A percentile compares a stretch with the other conserved stretches of the same genome.
Conservation (phyloP, 2,888 invertebrate genomes). For the Andrena hattorfiana region DNA sequence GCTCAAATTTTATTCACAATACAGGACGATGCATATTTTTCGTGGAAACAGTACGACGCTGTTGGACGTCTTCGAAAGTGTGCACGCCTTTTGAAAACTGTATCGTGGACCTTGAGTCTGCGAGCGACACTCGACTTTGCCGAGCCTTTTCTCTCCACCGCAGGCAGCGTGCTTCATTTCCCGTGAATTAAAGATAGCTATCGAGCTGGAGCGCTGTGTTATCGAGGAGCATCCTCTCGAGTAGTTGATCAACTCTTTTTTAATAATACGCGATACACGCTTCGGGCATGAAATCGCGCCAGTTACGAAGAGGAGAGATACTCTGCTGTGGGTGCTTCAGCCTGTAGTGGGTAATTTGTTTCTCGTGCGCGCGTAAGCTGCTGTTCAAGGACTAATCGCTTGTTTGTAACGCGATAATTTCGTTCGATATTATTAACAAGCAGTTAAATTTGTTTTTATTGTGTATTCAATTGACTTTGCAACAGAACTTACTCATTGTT, state of each 20-base stretch:
- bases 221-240: conserved; percentile 55
- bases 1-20: neutral
- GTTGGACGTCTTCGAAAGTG: neutral
- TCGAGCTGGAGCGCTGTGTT: conserved; percentile 57
- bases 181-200: conserved; percentile 59
- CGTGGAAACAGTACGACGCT: neutral
- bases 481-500: too few relatives aligned
- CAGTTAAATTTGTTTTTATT: too few relatives aligned
- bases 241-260: conserved; percentile 55
- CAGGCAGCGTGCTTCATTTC: conserved; percentile 24
- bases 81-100: conserved; percentile 50
- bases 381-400: conserved; percentile 1
- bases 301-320: conserved; percentile 12
- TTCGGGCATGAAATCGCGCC: neutral
- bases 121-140: conserved; percentile 51
- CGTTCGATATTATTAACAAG: too few relatives aligned
- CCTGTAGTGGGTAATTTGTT: conserved; percentile 7
- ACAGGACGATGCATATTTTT: neutral
- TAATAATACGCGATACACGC: conserved; percentile 45
- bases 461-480: too few relatives aligned
- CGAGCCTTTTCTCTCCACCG: conserved; percentile 33
- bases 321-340: conserved; percentile 26
- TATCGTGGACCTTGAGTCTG: conserved; percentile 48
- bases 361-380: neutral
- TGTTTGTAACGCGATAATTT: conserved; percentile 1